Base-by-base conservation (phyloP, 2,888 invertebrate species). In the Hesperia comma region DNA sequence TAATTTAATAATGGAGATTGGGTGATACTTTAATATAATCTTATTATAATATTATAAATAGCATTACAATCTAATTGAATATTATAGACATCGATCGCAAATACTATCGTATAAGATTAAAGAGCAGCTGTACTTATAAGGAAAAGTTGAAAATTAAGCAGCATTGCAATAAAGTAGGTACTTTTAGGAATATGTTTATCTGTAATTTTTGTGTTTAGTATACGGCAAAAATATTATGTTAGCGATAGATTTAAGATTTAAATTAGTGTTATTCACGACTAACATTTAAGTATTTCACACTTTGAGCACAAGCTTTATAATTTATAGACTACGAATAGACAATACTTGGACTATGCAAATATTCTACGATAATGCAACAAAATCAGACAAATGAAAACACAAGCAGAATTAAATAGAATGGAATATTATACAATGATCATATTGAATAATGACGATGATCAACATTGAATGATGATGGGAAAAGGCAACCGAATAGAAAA, bases 401-500 rank as follows among this genome's bases (percentile, higher is more conserved):
- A 37, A 37, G 37, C 37, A 37, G 26, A 37, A 1, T 10, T 37
- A 10, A 17, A 17, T 17, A 1, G 46, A 7, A 49, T 21, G 19
- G 3, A 19, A 12, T 4, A 49, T 19, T 49, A 4, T 19, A 19
- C 10, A 4, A 19, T 19, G n/a, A 49, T 49, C 10, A 12, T 8
- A 19, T 19, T 49, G 15, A 49, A 49, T 1, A 3, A 37, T 49
- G 49, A 49, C 6, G 17, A 2, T 49, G 17, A 49, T 19, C 19
- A 19, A 19, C 12, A 12, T 49, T 53, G 14, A 26, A 26, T 51
- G 51, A 19, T 12, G 21, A 26, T 15, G n/a, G n/a, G 5, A 64
- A 61, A 21, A 33, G 37, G 12, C 37, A 53, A 33, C 53, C 57
- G 71, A 71, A 67, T 10, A 49, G 10, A 70, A 74, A 73, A 73